These are phyloP conservation scores for Anguilla anguilla DNA, from an alignment of 2,797 vertebrate genomes.

Conservation along the genomic window DNA sequence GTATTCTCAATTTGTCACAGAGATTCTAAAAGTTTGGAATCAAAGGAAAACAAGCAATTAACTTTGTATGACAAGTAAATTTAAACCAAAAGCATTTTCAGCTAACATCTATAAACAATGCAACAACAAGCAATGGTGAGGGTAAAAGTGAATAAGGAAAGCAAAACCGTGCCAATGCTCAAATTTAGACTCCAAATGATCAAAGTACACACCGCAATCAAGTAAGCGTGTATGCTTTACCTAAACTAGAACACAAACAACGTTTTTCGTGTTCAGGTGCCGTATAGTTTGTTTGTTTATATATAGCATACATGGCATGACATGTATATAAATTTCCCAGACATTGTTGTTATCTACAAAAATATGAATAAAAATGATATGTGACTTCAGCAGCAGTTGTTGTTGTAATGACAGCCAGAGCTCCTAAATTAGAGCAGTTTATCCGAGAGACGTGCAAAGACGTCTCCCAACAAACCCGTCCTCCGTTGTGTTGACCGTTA, in stretches of 20 bases:
- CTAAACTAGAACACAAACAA: background rate
- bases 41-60: background rate
- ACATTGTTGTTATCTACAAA: background rate
- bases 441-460: background rate
- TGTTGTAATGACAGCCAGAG: background rate
- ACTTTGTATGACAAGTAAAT: background rate
- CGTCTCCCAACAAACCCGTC: background rate
- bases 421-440: background rate
- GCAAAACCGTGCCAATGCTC: background rate
- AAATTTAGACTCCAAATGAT: background rate
- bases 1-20: background rate
- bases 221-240: background rate
- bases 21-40: background rate
- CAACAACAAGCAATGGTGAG: background rate
- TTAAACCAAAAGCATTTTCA: conserved; percentile 1
- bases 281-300: background rate
- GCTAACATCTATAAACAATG: background rate
- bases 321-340: background rate
- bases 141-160: background rate
- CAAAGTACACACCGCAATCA: background rate
- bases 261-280: background rate
- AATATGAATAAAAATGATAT: background rate
- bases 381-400: background rate
- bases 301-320: background rate
- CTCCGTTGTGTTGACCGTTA: background rate